Evolutionary conservation across 2,113 vertebrate species (phyloP).

Genomic region (Anguilla rostrata): DNA sequence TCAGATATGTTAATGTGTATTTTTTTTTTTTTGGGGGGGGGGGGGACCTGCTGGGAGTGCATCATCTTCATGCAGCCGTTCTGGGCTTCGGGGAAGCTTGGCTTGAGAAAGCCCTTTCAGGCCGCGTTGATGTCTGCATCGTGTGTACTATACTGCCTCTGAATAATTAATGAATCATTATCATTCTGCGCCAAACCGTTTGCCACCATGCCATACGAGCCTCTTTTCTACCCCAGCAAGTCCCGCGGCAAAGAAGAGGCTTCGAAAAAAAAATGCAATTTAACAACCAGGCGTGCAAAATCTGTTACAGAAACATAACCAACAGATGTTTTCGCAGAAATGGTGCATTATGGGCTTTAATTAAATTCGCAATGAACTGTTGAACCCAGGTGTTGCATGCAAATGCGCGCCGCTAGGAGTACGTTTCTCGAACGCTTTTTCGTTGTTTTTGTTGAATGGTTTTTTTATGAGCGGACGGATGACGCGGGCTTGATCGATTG

Average conservation of each 20-base stretch:
- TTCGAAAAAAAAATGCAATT: not conserved
- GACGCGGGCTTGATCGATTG: not conserved
- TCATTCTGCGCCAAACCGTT: constrained; percentile 25
- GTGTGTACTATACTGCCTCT: constrained; percentile 14
- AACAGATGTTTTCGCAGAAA: not conserved
- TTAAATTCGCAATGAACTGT: not conserved
- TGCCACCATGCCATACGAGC: not conserved
- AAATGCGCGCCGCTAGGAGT: not conserved
- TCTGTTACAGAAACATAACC: no score
- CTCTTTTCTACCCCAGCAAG: constrained; percentile 7
- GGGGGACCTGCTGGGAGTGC: not conserved
- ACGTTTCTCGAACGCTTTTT: not conserved
- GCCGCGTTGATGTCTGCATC: not conserved
- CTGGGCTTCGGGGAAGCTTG: not conserved
- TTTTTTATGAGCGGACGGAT: not conserved
- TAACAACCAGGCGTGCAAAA: not conserved
- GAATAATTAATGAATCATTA: constrained; percentile 33
- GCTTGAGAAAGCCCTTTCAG: constrained; percentile 19
- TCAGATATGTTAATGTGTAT: constrained; percentile 3
- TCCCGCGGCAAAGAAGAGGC: not conserved
- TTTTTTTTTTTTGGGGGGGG: constrained; percentile 8
- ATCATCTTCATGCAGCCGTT: not conserved
- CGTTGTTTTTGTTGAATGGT: not conserved
- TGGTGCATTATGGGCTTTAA: not conserved
- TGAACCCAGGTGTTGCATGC: not conserved